Percentiles rank a stretch among this genome's conserved stretches.
phyloP scores from a whole-genome alignment of 2,888 invertebrate species.

The Ligdia adustata region DNA sequence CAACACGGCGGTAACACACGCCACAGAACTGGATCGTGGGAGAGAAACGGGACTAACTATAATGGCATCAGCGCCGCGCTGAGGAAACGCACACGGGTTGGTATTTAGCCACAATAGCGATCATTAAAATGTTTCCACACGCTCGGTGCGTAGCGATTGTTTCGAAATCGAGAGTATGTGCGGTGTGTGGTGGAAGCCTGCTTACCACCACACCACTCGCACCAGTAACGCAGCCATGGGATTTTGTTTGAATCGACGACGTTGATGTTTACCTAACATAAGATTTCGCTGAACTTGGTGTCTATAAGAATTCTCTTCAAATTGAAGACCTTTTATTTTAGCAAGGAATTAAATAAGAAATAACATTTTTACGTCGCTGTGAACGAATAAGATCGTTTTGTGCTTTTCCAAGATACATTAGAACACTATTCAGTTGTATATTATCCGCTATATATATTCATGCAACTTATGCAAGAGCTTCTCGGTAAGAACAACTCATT shows the following conservation, averaged over 20 bases:
- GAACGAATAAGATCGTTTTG: no score
- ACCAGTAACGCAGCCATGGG: constrained; percentile 2
- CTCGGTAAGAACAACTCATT: constrained; percentile 51
- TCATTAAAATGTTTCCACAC: constrained; percentile 78
- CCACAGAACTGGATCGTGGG: constrained; percentile 78
- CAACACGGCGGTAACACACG: constrained; percentile 74
- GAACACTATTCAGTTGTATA: no score
- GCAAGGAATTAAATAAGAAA: no score
- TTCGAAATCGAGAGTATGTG: constrained; percentile 78
- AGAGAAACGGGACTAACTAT: constrained; percentile 77
- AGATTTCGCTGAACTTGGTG: no score
- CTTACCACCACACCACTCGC: constrained; percentile 33
- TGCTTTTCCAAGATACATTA: background rate
- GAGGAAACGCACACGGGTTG: constrained; percentile 69
- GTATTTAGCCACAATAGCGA: constrained; percentile 69
- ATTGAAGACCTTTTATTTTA: background rate
- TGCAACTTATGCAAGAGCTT: constrained; percentile 42
- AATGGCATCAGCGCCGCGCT: constrained; percentile 60
- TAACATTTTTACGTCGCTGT: no score
- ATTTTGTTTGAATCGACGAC: background rate
- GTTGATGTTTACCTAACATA: no score
- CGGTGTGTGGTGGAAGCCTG: constrained; percentile 36
- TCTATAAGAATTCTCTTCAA: no score
- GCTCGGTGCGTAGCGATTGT: constrained; percentile 69
- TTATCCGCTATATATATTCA: background rate